Evolutionary conservation across 2,888 invertebrate species (phyloP), one percentile per base, ranked within the genome.

Genomic region (Parnassius smintheus): DNA sequence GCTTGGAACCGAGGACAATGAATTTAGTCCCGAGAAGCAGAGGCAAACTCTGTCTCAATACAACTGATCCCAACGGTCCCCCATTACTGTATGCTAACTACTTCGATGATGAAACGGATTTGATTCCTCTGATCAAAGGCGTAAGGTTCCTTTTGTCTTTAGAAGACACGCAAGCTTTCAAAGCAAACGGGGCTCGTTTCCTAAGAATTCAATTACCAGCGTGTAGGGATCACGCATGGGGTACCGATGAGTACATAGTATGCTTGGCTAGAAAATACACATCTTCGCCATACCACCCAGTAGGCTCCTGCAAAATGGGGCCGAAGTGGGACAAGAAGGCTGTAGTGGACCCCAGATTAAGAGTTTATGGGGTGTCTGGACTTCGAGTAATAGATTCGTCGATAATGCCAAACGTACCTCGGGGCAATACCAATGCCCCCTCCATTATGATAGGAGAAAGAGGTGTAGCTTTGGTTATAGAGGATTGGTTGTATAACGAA

Each of bases 391-490:
- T 94, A 1, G 96, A 96, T 77, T 94, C 95, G 0, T 96, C 96
- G 7, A 94, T 97, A 49, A 97, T 97, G 96, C 97, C 97, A 0
- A 86, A 83, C 0, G 93, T 96, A 42, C 89, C 95, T 0, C 95
- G 96, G 66, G 96, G 95, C 0, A 97, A 97, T 76, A 96, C 96
- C 0, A 96, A 96, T 73, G 97, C 95, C 0, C 95, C 96, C 0
- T 92, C 65, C 7, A 66, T 71, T 8, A 66, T 71, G 71, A 68
- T 72, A 41, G 72, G 66, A 0, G 72, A 72, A 12, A 66, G 74
- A 60, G 88, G 84, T 0, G 82, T 73, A 0, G 77, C 72, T 59
- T 66, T 83, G 0, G 64, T 88, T 22, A 71, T 83, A 8, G 77
- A 81, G 56, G 76, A 86, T 64, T 86, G 83, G 84, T 41, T 51